phyloP scores from a whole-genome alignment of 2,797 vertebrate species.

The Pitangus sulphuratus region DNA sequence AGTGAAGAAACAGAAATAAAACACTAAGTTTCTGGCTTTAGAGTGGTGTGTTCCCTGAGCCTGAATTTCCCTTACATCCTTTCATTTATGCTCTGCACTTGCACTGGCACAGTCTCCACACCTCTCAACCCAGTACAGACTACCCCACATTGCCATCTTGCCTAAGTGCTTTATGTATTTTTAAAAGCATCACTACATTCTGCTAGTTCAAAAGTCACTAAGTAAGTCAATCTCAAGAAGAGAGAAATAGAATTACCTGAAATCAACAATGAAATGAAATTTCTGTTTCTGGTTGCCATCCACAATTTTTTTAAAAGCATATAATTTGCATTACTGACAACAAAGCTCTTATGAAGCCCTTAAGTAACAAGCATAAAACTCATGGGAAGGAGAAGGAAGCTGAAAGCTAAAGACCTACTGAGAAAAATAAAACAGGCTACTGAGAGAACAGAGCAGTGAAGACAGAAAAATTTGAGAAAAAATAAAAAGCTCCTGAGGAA shows the following conservation, averaged over 20 bases:
- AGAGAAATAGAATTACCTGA: background rate
- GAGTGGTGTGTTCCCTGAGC: background rate
- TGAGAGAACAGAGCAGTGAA: background rate
- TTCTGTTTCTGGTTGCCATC: background rate
- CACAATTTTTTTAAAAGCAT: background rate
- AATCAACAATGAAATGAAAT: background rate
- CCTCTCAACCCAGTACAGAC: background rate
- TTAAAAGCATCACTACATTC: background rate
- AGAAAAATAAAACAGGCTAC: background rate
- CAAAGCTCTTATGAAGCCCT: background rate
- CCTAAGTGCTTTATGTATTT: background rate
- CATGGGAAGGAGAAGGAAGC: background rate
- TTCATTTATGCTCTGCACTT: background rate
- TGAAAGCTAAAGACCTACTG: background rate
- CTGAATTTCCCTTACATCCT: background rate
- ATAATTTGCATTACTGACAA: background rate
- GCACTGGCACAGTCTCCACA: background rate
- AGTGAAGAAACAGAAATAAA: background rate
- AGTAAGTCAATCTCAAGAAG: background rate
- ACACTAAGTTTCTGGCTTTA: background rate
- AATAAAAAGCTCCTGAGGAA: background rate
- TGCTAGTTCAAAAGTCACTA: background rate
- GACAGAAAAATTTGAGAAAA: background rate
- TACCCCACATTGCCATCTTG: background rate
- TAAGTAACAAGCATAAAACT: background rate